Conservation (phyloP, 2,113 vertebrate species). For the Microcebus ravelobensis region DNA sequence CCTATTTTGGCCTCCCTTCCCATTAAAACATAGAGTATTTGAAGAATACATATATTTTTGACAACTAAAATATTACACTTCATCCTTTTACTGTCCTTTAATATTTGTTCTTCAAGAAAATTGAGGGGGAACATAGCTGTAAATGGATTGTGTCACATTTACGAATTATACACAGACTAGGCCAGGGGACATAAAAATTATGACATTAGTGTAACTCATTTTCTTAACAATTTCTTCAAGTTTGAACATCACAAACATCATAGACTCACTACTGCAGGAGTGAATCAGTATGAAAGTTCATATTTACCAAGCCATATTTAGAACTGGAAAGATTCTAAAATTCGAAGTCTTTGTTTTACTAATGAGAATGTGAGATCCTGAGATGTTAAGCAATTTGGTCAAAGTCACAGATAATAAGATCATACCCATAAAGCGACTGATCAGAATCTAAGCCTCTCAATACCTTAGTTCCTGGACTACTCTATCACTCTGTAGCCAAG, state of each 20-base stretch:
- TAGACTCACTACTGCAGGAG: not conserved
- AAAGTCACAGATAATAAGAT: not conserved
- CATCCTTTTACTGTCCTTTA: conserved; percentile 3
- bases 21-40: not conserved
- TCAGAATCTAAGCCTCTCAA: not conserved
- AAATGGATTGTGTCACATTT: not conserved
- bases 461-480: not conserved
- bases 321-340: not conserved
- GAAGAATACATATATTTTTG: not conserved
- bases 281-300: not conserved
- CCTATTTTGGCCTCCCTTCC: not conserved
- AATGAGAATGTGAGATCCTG: not conserved
- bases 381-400: not conserved
- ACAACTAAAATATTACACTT: not conserved
- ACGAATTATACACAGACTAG: not conserved
- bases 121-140: not conserved
- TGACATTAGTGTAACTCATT: not conserved
- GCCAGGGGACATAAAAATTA: not conserved
- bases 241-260: not conserved
- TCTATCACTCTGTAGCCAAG: not conserved
- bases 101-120: conserved; percentile 46
- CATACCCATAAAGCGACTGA: not conserved
- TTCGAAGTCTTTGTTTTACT: conserved; percentile 10
- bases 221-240: not conserved
- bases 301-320: not conserved